Conservation (phyloP, 2,113 vertebrate genomes). For the Nerophis ophidion region DNA sequence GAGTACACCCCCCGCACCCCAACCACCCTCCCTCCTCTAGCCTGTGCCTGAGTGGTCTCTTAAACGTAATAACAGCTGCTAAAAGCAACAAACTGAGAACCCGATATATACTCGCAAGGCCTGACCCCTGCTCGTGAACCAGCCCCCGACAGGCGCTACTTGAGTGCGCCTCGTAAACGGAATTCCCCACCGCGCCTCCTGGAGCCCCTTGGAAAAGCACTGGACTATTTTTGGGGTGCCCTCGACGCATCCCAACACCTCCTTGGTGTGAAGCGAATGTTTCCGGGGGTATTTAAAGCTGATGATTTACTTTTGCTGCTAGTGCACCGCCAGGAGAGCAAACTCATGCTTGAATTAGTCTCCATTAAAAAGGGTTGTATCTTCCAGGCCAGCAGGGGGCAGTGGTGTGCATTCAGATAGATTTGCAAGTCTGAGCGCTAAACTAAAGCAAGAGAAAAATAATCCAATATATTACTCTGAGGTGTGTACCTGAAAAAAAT, state of each 20-base stretch:
- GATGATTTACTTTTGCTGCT: constrained; percentile 20
- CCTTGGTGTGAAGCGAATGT: constrained; percentile 8
- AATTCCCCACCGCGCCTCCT: constrained; percentile 20
- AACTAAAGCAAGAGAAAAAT: too few species aligned
- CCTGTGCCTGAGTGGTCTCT: constrained; percentile 25
- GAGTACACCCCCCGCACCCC: constrained; percentile 9
- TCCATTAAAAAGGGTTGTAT: not conserved
- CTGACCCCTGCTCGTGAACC: constrained; percentile 55
- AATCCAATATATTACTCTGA: too few species aligned
- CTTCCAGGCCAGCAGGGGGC: too few species aligned
- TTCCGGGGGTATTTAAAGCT: constrained; percentile 37
- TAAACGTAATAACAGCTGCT: constrained; percentile 69
- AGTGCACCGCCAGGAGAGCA: not conserved
- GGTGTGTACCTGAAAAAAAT: too few species aligned
- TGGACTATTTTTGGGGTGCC: constrained; percentile 32
- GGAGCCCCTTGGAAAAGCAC: constrained; percentile 25
- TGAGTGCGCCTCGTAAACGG: constrained; percentile 36
- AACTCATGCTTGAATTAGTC: not conserved
- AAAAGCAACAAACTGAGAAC: constrained; percentile 61
- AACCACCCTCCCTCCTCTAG: constrained; percentile 16
- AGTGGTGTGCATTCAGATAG: too few species aligned
- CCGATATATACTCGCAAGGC: constrained; percentile 58
- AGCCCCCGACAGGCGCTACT: constrained; percentile 45
- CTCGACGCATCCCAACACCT: constrained; percentile 23
- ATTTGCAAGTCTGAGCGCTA: too few species aligned